Percentiles rank a stretch among this genome's conserved stretches.
phyloP scores from a whole-genome alignment of 2,888 invertebrate genomes.

The Schizaphis graminum region DNA sequence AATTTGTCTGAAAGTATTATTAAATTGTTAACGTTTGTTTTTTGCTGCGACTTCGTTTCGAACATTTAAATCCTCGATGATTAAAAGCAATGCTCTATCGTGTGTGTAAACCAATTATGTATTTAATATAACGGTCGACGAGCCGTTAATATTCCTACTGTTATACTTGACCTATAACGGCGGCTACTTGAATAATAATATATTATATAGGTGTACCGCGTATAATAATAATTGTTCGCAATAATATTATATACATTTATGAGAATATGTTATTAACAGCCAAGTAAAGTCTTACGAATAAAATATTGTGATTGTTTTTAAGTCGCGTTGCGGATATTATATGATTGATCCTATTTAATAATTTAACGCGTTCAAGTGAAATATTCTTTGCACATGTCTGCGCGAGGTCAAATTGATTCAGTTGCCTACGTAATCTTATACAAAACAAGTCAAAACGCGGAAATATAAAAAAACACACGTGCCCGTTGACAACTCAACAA shows the following conservation, averaged over 20 bases:
- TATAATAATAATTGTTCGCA: neutral
- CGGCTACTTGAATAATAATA: neutral
- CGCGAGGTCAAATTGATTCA: conserved; percentile 22
- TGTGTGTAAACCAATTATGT: neutral
- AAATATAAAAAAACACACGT: conserved; percentile 29
- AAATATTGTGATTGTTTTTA: neutral
- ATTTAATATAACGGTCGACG: neutral
- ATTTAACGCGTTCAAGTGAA: neutral
- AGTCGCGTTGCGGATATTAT: neutral
- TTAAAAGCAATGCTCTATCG: neutral
- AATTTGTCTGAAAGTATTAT: neutral
- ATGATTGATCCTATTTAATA: conserved; percentile 10
- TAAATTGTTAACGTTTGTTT: neutral
- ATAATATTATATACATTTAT: neutral
- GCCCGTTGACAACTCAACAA: neutral
- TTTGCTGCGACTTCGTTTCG: neutral
- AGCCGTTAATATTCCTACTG: neutral
- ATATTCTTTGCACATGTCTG: neutral
- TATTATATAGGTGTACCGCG: neutral
- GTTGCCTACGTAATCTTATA: neutral
- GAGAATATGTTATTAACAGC: neutral
- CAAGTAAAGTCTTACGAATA: neutral
- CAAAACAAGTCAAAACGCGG: conserved; percentile 25
- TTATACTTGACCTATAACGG: neutral
- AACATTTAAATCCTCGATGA: neutral